phyloP scores from a whole-genome alignment of 2,113 vertebrate species.

The Heliornis fulica region DNA sequence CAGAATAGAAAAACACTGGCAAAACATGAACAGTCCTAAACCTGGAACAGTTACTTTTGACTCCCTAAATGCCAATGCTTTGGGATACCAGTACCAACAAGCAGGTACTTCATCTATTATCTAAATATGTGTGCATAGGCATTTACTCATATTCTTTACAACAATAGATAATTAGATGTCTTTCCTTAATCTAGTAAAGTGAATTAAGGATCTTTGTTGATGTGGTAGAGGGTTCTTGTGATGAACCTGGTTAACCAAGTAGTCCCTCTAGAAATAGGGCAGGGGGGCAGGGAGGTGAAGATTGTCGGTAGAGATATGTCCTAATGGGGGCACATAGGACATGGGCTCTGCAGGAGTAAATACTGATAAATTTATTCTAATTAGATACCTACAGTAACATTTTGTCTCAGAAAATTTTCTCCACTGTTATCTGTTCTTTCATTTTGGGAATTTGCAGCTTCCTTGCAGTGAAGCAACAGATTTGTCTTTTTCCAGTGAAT shows the following conservation, averaged over 20 bases:
- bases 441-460: background rate
- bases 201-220: background rate
- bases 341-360: background rate
- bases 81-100: no score
- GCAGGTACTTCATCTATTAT: background rate
- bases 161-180: background rate
- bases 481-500: no score
- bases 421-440: background rate
- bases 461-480: background rate
- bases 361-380: background rate
- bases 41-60: no score
- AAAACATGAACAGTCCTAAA: no score
- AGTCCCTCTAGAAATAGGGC: background rate
- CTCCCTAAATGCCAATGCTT: no score
- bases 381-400: background rate
- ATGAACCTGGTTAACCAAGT: background rate
- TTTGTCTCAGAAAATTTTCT: background rate
- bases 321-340: background rate
- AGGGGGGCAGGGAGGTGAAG: no score
- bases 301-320: background rate
- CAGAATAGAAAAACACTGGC: no score
- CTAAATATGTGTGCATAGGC: background rate
- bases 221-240: background rate
- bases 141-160: accelerated
- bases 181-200: background rate